Conservation (phyloP, 2,888 invertebrate genomes). For the Dicyrtoma fusca region DNA sequence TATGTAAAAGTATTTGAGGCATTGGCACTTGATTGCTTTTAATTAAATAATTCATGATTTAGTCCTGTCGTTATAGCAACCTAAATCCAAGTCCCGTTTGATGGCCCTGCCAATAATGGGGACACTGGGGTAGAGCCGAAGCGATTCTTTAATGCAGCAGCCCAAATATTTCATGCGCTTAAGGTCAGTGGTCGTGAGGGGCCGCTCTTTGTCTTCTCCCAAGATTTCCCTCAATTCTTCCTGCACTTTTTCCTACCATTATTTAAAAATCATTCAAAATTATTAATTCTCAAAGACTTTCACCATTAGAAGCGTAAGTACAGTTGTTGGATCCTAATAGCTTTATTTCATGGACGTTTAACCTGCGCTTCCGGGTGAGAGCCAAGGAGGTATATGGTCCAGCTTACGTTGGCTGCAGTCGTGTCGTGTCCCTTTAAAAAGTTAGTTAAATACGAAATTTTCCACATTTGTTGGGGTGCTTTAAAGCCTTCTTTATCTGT, state of each 20-base stretch:
- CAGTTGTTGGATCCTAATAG: too few species aligned
- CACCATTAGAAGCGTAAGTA: too few species aligned
- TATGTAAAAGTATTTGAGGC: too few species aligned
- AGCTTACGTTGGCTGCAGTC: slow-evolving; percentile 41
- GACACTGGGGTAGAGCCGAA: slow-evolving; percentile 60
- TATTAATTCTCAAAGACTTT: too few species aligned
- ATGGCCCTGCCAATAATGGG: slow-evolving; percentile 59
- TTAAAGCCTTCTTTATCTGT: too few species aligned
- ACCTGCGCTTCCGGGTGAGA: slow-evolving; percentile 47
- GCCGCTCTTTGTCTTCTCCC: slow-evolving; percentile 59
- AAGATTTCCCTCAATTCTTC: slow-evolving; percentile 61
- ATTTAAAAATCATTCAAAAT: too few species aligned
- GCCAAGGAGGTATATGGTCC: slow-evolving; percentile 45
- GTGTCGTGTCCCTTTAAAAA: slow-evolving; percentile 51
- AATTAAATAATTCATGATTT: neutral
- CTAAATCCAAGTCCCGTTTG: slow-evolving; percentile 57
- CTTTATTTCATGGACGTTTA: neutral
- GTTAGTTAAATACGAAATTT: neutral
- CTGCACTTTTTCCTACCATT: too few species aligned
- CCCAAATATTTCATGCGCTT: slow-evolving; percentile 60
- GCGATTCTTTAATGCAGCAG: slow-evolving; percentile 60
- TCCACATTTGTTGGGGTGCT: neutral
- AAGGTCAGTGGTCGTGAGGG: slow-evolving; percentile 61
- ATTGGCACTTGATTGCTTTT: neutral
- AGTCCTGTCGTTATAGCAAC: too few species aligned